Conservation (phyloP, 2,797 vertebrate genomes). For the Petrocephalus schoutedeni region DNA sequence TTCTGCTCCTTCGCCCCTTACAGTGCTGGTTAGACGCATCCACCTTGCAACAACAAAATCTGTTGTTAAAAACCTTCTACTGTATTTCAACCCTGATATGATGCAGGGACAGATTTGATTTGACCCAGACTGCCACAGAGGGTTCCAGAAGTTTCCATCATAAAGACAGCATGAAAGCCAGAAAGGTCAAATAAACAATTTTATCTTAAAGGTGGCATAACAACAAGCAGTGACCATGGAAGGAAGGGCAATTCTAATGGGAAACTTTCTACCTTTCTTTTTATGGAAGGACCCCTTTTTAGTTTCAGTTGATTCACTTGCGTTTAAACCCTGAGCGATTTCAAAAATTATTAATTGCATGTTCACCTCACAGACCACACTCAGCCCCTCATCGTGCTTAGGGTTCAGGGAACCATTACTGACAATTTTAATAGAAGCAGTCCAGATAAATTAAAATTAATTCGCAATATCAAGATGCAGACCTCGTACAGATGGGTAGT, state of each 20-base stretch:
- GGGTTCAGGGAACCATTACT: neutral
- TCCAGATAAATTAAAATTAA: neutral
- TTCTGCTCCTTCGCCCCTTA: neutral
- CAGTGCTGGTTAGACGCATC: neutral
- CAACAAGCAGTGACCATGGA: neutral
- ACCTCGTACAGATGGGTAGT: neutral
- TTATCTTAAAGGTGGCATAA: neutral
- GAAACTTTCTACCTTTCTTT: neutral
- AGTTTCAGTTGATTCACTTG: neutral
- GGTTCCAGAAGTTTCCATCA: neutral
- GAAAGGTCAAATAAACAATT: neutral
- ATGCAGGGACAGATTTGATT: neutral
- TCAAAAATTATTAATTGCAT: neutral
- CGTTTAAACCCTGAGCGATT: neutral
- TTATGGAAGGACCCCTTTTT: neutral
- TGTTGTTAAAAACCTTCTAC: neutral
- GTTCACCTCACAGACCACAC: neutral
- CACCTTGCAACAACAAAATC: neutral
- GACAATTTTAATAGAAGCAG: neutral
- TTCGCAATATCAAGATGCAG: neutral
- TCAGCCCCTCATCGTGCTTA: neutral
- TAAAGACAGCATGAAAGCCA: neutral
- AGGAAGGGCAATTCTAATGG: neutral
- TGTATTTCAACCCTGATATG: neutral
- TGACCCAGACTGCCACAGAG: neutral